Evolutionary conservation across 2,888 invertebrate species (phyloP).

Genomic region (Ophioninae sp.): DNA sequence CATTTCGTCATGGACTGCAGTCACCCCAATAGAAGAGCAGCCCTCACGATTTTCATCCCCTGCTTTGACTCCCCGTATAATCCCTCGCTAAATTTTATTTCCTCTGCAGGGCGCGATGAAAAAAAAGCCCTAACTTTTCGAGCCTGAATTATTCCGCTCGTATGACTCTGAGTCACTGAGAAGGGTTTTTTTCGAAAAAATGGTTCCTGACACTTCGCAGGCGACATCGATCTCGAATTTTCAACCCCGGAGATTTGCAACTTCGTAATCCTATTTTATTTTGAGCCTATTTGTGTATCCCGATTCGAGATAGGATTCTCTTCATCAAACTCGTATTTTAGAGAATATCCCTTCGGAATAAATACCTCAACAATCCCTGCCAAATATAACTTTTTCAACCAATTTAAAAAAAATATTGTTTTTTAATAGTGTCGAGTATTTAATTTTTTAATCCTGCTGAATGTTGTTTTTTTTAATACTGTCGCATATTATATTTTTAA

Average conservation of each 20-base stretch:
- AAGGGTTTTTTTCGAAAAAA: constrained; percentile 51
- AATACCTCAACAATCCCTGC: too few relatives aligned
- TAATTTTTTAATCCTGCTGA: too few relatives aligned
- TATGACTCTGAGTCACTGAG: background rate
- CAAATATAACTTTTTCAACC: too few relatives aligned
- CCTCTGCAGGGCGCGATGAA: constrained; percentile 3
- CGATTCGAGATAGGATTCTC: too few relatives aligned
- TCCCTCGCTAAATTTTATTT: constrained; percentile 61
- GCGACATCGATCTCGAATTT: background rate
- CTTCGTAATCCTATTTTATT: background rate
- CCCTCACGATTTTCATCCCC: constrained; percentile 34
- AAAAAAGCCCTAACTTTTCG: constrained; percentile 26
- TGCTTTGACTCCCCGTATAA: constrained; percentile 17
- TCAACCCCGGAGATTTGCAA: background rate
- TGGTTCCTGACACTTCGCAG: background rate
- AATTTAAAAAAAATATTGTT: too few relatives aligned
- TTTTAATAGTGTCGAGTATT: too few relatives aligned
- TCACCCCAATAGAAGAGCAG: constrained; percentile 30
- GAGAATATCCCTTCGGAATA: too few relatives aligned
- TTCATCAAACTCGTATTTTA: too few relatives aligned
- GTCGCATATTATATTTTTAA: too few relatives aligned
- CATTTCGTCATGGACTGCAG: constrained; percentile 26
- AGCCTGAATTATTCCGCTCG: constrained; percentile 50
- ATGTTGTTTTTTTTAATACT: too few relatives aligned
- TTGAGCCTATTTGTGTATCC: background rate